A percentile compares a stretch with the other conserved stretches of the same genome.
These are phyloP conservation scores for Dreissena rostriformis DNA, from an alignment of 1,140 invertebrate species.

Conservation along the genomic window DNA sequence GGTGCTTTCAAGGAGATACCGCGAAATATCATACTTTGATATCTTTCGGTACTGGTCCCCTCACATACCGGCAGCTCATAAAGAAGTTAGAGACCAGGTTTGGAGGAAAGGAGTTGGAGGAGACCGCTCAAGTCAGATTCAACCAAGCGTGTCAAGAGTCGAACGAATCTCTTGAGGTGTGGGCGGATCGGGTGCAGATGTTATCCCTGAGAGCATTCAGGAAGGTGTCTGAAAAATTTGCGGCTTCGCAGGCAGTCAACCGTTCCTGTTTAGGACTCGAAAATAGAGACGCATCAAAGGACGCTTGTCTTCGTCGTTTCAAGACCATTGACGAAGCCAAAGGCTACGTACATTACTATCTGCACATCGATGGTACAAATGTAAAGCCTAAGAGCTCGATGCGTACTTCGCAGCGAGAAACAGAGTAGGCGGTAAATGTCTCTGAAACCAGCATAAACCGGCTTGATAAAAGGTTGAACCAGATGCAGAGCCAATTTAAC, in stretches of 20 bases:
- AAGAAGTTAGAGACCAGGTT: conserved; percentile 50
- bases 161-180: conserved; percentile 46
- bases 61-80: conserved; percentile 6
- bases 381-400: neutral
- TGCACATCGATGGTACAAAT: neutral
- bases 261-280: conserved; percentile 52
- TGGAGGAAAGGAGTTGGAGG: conserved; percentile 33
- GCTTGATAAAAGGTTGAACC: neutral
- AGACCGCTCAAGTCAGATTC: conserved; percentile 49
- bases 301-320: conserved; percentile 6
- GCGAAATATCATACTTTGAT: conserved; percentile 16
- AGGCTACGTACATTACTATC: neutral
- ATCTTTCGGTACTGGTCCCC: neutral
- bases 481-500: neutral
- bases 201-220: conserved; percentile 43
- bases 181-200: conserved; percentile 44
- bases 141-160: conserved; percentile 40
- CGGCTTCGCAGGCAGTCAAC: conserved; percentile 34
- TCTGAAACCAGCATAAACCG: neutral
- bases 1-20: conserved; percentile 9
- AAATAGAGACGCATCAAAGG: conserved; percentile 46
- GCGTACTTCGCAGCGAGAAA: neutral
- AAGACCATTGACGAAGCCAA: conserved; percentile 26
- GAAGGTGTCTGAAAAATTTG: conserved; percentile 43
- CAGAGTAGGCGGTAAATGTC: neutral